Evolutionary conservation across 2,888 invertebrate genomes (phyloP).

Genomic region (Hyppa rectilinea): DNA sequence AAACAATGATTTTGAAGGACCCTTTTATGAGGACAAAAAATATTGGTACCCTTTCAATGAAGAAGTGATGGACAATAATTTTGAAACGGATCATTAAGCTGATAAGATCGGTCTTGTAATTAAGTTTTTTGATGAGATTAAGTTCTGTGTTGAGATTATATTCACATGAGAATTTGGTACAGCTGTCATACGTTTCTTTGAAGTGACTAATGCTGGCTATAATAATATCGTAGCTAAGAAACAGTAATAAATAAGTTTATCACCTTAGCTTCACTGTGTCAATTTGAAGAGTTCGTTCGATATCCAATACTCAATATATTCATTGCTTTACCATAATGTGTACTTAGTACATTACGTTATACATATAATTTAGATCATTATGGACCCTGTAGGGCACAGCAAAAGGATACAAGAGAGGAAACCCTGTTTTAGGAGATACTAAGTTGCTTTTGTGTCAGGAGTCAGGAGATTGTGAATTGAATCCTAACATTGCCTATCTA

Average conservation of each 20-base stretch:
- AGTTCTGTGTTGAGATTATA: conserved; percentile 45
- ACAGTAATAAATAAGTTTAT: not conserved
- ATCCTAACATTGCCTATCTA: too few relatives aligned
- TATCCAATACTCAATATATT: too few relatives aligned
- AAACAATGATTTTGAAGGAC: conserved; percentile 84
- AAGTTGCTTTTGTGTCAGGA: too few relatives aligned
- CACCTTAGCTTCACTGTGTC: too few relatives aligned
- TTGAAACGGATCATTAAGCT: conserved; percentile 85
- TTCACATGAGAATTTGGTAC: conserved; percentile 61
- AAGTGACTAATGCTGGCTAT: not conserved
- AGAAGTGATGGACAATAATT: conserved; percentile 80
- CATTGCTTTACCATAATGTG: too few relatives aligned
- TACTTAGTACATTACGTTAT: too few relatives aligned
- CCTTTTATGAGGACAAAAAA: conserved; percentile 76
- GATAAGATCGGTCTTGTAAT: conserved; percentile 81
- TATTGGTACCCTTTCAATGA: conserved; percentile 76
- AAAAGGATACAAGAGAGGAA: too few relatives aligned
- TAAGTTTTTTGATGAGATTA: conserved; percentile 68
- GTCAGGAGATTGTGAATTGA: too few relatives aligned
- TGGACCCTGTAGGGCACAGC: too few relatives aligned
- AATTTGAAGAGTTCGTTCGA: too few relatives aligned
- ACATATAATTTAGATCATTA: too few relatives aligned
- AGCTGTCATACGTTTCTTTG: conserved; percentile 8
- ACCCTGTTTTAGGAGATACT: too few relatives aligned
- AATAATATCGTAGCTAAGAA: not conserved